Evolutionary conservation across 2,797 vertebrate species (phyloP).

Genomic region (Muscicapa comitata): DNA sequence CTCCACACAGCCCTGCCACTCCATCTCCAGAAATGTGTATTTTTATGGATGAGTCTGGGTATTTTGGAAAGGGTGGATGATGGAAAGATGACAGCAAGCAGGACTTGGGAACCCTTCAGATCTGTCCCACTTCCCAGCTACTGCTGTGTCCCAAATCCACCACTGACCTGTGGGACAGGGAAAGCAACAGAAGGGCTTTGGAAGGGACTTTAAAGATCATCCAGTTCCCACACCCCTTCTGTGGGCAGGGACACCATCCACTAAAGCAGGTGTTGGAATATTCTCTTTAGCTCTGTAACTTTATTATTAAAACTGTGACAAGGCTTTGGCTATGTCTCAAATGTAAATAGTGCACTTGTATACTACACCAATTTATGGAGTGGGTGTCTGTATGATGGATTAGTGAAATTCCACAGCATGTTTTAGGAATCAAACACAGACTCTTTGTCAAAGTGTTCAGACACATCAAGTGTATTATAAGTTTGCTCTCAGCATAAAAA

Average conservation of each 20-base stretch:
- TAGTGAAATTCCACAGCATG: background rate
- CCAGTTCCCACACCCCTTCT: background rate
- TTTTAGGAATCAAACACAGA: background rate
- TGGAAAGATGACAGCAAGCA: background rate
- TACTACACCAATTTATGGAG: background rate
- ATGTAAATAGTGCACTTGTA: background rate
- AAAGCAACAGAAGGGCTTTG: background rate
- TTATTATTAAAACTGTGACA: background rate
- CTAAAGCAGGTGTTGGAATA: background rate
- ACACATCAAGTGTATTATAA: background rate
- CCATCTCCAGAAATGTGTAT: background rate
- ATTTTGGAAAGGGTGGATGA: background rate
- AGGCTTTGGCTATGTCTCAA: background rate
- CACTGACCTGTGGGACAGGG: background rate
- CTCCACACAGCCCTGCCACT: background rate
- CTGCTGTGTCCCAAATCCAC: background rate
- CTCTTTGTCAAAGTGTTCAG: background rate
- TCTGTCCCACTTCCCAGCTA: accelerated
- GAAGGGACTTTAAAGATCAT: background rate
- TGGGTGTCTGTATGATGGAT: background rate
- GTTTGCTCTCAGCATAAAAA: background rate
- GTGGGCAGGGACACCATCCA: background rate
- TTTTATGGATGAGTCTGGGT: background rate
- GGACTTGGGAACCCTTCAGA: background rate
- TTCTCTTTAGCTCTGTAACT: background rate